phyloP scores from a whole-genome alignment of 2,797 vertebrate species.

The Apogon hyalosoma region DNA sequence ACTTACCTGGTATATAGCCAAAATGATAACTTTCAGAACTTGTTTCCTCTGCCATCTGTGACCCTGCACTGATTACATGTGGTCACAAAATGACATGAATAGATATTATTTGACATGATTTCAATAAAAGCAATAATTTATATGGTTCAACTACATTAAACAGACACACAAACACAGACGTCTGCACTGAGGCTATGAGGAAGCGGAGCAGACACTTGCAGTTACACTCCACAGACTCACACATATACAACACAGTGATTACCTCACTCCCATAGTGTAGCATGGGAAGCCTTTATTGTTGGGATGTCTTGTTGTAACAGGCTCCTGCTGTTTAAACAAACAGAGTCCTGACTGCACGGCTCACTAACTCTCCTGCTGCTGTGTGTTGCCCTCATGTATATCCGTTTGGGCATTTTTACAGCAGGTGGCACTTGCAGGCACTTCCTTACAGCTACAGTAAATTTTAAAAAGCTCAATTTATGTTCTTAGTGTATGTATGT shows the following conservation, averaged over 20 bases:
- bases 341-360: conserved; percentile 47
- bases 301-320: conserved; percentile 63
- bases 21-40: too few species aligned
- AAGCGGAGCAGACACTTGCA: conserved; percentile 21
- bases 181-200: conserved; percentile 47
- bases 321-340: conserved; percentile 66
- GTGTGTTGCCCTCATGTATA: conserved; percentile 21
- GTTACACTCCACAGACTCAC: conserved; percentile 41
- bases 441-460: conserved; percentile 24
- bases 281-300: conserved; percentile 55
- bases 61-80: too few species aligned
- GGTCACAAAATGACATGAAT: too few species aligned
- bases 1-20: too few species aligned
- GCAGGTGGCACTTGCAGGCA: conserved; percentile 49
- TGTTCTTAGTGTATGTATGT: conserved; percentile 15
- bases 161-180: neutral
- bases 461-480: conserved; percentile 28
- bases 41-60: too few species aligned
- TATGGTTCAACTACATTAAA: conserved; percentile 11
- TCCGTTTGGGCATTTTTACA: conserved; percentile 11
- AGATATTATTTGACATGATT: too few species aligned
- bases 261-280: conserved; percentile 24
- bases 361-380: conserved; percentile 54
- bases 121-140: too few species aligned
- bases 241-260: conserved; percentile 38